Evolutionary conservation across 2,113 vertebrate genomes (phyloP), one percentile per base, ranked within the genome.

Genomic region (Pteruthius melanotis): DNA sequence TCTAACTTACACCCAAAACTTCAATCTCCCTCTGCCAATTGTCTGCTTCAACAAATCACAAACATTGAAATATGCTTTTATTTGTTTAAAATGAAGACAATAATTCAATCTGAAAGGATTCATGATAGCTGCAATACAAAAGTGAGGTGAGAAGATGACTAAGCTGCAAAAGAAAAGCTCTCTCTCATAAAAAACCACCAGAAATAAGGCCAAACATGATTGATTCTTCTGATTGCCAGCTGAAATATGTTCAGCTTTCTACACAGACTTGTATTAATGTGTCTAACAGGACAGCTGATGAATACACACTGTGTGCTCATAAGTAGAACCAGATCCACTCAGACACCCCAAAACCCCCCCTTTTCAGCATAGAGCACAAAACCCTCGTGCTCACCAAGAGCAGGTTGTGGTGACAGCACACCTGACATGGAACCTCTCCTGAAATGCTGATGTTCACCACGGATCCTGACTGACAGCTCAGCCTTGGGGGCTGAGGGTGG

Each of bases 11-110:
- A 4, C 63, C 39, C 37, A 40, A 93, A 90, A 40, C 84, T 93
- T 92, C 50, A n/a, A n/a, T 71, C 88, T 87, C 87, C 89, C 61
- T 26, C 53, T 96, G 93, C 61, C 89, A 95, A 65, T 88, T 33
- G 27, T 69, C 84, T 89, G 47, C 52, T 89, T 83, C 75, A 94
- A 57, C 49, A 94, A 77, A 88, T 50, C 60, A 90, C n/a, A 70
- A 85, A 79, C 7, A 45, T 17, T 71, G 83, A 83, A 60, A 83
- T 33, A 24, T 39, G 35, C 22, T 87, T 83, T 64, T 33, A 49
- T 78, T 93, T 87, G 42, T 66, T 78, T 82, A 57, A 83, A 94
- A 94, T 65, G 33, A 86, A 85, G 84, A 39, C 16, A 83, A 35
- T 28, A 87, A 86, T 65, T 71, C 8, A 45, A 59, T 72, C 63